A percentile compares a stretch with the other conserved stretches of the same genome.
Conservation (phyloP, 2,797 vertebrate species). For the Mormyrus hasselquistii region DNA sequence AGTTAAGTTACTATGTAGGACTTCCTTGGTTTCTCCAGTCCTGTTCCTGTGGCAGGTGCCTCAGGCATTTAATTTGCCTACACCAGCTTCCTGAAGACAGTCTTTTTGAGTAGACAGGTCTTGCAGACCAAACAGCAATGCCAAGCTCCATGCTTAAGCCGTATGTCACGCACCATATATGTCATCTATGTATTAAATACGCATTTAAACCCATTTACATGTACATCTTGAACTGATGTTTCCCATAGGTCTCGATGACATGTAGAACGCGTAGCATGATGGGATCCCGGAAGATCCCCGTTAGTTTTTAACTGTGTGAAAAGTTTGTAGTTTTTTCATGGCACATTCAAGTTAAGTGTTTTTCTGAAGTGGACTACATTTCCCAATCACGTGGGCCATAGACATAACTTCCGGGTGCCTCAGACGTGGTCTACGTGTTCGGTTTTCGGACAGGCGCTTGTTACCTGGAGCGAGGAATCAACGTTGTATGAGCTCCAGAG, state of each 20-base stretch:
- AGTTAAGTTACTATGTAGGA: not conserved
- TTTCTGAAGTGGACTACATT: not conserved
- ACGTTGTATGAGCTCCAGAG: conserved; percentile 10
- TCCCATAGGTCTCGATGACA: not conserved
- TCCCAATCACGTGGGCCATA: not conserved
- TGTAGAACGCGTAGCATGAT: not conserved
- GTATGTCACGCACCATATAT: not conserved
- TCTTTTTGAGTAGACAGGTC: too few relatives aligned
- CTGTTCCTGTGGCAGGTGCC: not conserved
- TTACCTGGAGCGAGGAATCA: not conserved
- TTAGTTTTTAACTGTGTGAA: not conserved
- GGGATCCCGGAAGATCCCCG: not conserved
- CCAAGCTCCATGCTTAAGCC: too few relatives aligned
- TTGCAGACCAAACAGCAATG: too few relatives aligned
- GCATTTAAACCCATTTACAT: not conserved
- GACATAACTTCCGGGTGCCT: not conserved
- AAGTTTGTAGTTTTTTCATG: conserved; percentile 1
- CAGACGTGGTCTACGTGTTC: conserved; percentile 26
- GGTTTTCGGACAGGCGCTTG: conserved; percentile 20
- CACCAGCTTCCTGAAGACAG: too few relatives aligned
- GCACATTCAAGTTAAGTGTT: not conserved
- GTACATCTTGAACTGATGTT: not conserved
- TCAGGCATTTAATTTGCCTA: too few relatives aligned
- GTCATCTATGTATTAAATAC: not conserved
- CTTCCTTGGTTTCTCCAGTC: not conserved